Percentiles rank a stretch among this genome's conserved stretches.
These are phyloP conservation scores for Drosophila prostipennis DNA, from an alignment of 2,888 invertebrate species.

Conservation along the genomic window DNA sequence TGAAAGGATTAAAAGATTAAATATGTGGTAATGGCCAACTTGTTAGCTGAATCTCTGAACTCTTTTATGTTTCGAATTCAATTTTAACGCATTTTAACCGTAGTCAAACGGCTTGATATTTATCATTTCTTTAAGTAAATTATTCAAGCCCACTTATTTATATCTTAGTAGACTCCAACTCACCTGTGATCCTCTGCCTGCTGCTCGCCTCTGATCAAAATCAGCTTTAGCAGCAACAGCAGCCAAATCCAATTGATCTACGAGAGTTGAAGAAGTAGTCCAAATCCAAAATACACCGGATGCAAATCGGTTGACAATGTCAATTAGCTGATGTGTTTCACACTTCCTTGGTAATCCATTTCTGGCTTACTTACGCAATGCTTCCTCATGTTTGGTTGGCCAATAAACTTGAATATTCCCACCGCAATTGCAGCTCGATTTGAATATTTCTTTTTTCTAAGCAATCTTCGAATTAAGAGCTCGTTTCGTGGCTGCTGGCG, in stretches of 20 bases:
- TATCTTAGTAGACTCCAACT: constrained; percentile 15
- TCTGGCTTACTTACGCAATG: constrained; percentile 70
- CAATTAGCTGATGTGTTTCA: constrained; percentile 33
- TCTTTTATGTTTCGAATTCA: no score
- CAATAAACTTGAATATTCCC: constrained; percentile 14
- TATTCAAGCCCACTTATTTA: background rate
- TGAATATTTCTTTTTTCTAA: constrained; percentile 11
- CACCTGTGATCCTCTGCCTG: constrained; percentile 68
- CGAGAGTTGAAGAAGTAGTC: constrained; percentile 14
- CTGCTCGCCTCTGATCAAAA: constrained; percentile 49
- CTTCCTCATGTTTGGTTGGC: constrained; percentile 63
- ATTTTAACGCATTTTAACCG: background rate
- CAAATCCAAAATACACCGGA: constrained; percentile 14
- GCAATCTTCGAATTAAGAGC: constrained; percentile 13
- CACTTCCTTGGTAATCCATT: constrained; percentile 37
- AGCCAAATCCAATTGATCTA: constrained; percentile 53
- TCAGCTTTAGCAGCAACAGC: constrained; percentile 48
- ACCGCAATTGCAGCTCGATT: constrained; percentile 11
- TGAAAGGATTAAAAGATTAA: no score
- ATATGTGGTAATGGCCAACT: background rate
- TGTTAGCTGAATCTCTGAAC: no score
- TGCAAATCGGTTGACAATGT: constrained; percentile 27
- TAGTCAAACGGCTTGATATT: background rate
- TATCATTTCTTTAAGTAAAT: no score
- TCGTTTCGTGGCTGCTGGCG: constrained; percentile 36